Evolutionary conservation across 2,888 invertebrate genomes (phyloP).

Genomic region (Pseudanteris insignis): DNA sequence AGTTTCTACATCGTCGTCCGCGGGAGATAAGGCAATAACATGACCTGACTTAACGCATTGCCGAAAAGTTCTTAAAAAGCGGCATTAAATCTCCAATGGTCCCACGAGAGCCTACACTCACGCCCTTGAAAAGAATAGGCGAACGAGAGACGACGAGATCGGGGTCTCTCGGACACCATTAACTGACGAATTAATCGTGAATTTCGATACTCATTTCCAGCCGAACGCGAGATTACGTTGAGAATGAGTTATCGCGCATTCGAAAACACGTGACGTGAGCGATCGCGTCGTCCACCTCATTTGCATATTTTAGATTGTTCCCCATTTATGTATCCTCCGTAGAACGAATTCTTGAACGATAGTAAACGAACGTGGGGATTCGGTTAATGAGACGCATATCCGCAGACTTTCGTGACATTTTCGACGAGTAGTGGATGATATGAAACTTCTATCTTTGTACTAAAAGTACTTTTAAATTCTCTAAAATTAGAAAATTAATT

Average conservation of each 20-base stretch:
- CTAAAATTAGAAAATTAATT: no score
- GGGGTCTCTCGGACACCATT: no score
- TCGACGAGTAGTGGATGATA: no score
- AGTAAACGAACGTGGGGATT: no score
- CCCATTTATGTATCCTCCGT: no score
- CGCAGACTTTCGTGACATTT: slow-evolving; percentile 15
- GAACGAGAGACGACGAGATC: slow-evolving; percentile 1
- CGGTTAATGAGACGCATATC: slow-evolving; percentile 10
- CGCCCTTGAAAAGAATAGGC: slow-evolving; percentile 38
- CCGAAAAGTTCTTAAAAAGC: slow-evolving; percentile 46
- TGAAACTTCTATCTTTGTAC: no score
- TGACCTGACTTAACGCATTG: slow-evolving; percentile 61
- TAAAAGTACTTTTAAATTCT: no score
- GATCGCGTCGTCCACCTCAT: slow-evolving; percentile 20
- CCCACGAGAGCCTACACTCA: no score
- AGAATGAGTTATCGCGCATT: slow-evolving; percentile 21
- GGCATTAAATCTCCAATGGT: slow-evolving; percentile 42
- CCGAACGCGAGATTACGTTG: slow-evolving; percentile 11
- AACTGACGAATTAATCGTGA: slow-evolving; percentile 38
- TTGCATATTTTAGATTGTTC: slow-evolving; percentile 31
- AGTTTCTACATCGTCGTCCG: slow-evolving; percentile 52
- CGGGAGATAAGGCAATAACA: slow-evolving; percentile 59
- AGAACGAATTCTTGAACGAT: no score
- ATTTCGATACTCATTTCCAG: slow-evolving; percentile 32
- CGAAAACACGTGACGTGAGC: no score